phyloP scores from a whole-genome alignment of 2,888 invertebrate genomes.

The Sphaeridia pumilis region DNA sequence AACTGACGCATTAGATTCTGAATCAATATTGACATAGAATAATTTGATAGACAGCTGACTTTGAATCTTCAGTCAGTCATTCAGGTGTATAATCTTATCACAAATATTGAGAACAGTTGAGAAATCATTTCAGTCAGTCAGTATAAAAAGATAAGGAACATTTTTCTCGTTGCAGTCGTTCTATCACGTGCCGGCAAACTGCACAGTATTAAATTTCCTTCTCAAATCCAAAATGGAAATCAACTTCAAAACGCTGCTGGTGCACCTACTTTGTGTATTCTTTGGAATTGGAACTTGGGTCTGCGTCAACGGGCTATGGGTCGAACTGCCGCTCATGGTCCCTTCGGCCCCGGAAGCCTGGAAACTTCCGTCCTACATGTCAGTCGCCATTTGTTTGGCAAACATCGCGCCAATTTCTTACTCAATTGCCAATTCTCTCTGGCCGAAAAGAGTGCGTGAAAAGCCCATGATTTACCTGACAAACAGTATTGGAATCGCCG shows the following conservation, averaged over 20 bases:
- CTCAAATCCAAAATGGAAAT: no score
- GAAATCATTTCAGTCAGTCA: no score
- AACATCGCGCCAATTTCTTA: slow-evolving; percentile 69
- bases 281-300: slow-evolving; percentile 81
- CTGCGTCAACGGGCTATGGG: slow-evolving; percentile 74
- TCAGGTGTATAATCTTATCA: no score
- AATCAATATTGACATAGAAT: no score
- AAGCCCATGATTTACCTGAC: slow-evolving; percentile 42
- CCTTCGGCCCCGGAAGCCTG: slow-evolving; percentile 70
- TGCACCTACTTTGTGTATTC: slow-evolving; percentile 56
- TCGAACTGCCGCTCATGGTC: slow-evolving; percentile 77
- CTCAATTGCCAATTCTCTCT: slow-evolving; percentile 40
- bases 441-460: slow-evolving; percentile 38
- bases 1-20: no score
- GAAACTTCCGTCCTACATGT: slow-evolving; percentile 71
- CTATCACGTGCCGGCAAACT: no score
- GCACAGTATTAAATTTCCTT: no score
- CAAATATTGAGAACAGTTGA: no score
- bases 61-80: no score
- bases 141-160: no score
- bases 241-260: slow-evolving; percentile 1
- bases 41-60: no score
- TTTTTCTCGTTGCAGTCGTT: no score
- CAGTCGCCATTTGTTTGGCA: slow-evolving; percentile 66
- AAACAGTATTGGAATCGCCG: slow-evolving; percentile 40